Percentiles rank a stretch among this genome's conserved stretches.
Evolutionary conservation across 2,888 invertebrate species (phyloP).

Genomic region (Plutella xylostella): DNA sequence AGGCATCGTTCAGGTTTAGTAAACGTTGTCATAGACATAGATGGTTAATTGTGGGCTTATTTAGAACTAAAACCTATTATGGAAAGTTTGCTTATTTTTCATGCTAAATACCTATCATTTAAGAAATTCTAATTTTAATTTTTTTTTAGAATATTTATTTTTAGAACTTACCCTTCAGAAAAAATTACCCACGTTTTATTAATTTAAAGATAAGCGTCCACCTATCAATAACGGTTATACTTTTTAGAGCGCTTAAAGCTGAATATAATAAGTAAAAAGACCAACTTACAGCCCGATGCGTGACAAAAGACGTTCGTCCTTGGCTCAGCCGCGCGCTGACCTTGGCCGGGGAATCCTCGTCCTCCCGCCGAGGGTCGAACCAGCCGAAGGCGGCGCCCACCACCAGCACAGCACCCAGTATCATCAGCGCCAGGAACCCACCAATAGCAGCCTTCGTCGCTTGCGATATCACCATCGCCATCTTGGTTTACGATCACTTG

Average conservation of each 20-base stretch:
- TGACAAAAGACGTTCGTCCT: constrained; percentile 57
- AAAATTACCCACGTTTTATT: constrained; percentile 15
- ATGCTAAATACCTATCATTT: too few species aligned
- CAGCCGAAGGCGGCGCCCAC: constrained; percentile 60
- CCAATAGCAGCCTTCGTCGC: constrained; percentile 62
- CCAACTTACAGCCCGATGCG: constrained; percentile 57
- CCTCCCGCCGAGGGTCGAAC: constrained; percentile 57
- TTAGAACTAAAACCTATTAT: too few species aligned
- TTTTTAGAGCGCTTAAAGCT: too few species aligned
- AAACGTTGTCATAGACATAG: too few species aligned
- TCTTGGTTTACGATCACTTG: constrained; percentile 33
- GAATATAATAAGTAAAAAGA: background rate
- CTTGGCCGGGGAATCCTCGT: constrained; percentile 58
- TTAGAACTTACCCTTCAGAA: too few species aligned
- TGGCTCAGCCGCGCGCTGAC: constrained; percentile 52
- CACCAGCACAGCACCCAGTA: constrained; percentile 54
- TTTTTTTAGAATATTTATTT: too few species aligned
- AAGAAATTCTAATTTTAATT: too few species aligned
- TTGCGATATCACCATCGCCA: constrained; percentile 66
- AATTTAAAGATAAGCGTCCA: background rate
- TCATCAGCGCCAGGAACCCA: constrained; percentile 57
- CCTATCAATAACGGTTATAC: background rate
- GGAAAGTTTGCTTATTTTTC: too few species aligned
- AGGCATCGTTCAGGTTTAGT: too few species aligned
- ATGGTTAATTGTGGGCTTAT: too few species aligned